Percentiles rank a stretch among this genome's conserved stretches.
These are phyloP conservation scores for Edolisoma coerulescens DNA, from an alignment of 2,113 vertebrate species.

Conservation along the genomic window DNA sequence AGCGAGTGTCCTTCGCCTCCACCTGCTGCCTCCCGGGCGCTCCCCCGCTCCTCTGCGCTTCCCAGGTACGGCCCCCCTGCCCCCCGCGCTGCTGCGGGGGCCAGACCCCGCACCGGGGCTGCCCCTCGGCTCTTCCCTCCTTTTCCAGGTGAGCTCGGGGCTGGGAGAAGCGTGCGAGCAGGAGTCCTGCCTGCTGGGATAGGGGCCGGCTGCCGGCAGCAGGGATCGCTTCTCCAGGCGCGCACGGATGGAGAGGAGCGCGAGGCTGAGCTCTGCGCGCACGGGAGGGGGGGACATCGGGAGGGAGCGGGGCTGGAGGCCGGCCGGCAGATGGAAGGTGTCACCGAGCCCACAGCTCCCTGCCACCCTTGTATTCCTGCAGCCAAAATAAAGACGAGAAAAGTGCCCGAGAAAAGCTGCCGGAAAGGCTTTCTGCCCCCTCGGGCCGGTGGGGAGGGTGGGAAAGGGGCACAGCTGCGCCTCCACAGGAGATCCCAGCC, in stretches of 20 bases:
- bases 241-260: rapidly evolving
- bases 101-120: background rate
- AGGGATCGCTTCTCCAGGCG: background rate
- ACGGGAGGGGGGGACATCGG: rapidly evolving
- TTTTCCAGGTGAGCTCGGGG: background rate
- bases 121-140: background rate
- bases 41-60: background rate
- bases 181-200: background rate
- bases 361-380: background rate
- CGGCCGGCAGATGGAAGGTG: rapidly evolving
- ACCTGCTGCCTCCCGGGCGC: background rate
- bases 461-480: rapidly evolving
- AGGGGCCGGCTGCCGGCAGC: background rate
- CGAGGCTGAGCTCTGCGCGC: background rate
- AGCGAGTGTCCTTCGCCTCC: background rate
- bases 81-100: background rate
- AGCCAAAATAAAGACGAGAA: background rate
- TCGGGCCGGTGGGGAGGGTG: rapidly evolving
- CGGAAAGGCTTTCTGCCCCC: background rate
- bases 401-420: no score
- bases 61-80: background rate
- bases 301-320: background rate
- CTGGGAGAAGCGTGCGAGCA: background rate
- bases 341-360: background rate
- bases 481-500: background rate